Conservation (phyloP, 2,797 vertebrate genomes). For the Cephalopachus bancanus region DNA sequence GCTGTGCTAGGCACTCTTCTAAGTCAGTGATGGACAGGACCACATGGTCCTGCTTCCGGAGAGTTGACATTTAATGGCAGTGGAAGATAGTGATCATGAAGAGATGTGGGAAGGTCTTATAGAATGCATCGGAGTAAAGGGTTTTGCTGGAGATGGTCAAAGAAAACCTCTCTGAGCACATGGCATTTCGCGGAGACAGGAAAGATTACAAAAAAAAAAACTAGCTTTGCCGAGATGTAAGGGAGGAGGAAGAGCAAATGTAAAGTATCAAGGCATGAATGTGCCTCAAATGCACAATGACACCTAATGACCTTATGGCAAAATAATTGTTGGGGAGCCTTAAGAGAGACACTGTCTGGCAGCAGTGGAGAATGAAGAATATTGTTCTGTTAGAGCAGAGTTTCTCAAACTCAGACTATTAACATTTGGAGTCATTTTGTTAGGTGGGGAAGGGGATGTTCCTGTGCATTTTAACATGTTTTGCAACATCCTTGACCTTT, state of each 20-base stretch:
- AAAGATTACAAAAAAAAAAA: not conserved
- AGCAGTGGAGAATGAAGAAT: too few species aligned
- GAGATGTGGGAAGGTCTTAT: not conserved
- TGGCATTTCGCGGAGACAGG: not conserved
- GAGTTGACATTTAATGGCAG: not conserved
- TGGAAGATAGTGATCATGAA: not conserved
- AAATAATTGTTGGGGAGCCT: not conserved
- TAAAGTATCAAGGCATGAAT: not conserved
- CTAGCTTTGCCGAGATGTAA: not conserved
- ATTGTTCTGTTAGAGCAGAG: not conserved
- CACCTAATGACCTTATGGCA: too few species aligned
- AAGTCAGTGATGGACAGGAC: not conserved
- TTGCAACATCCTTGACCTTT: not conserved
- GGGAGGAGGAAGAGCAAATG: not conserved
- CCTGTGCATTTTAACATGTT: not conserved
- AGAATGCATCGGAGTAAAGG: not conserved
- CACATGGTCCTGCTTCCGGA: not conserved
- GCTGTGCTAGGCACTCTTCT: not conserved
- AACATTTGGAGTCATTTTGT: not conserved
- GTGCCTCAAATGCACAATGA: rapidly evolving
- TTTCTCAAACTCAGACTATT: not conserved
- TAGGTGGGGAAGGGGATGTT: too few species aligned
- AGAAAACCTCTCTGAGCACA: not conserved
- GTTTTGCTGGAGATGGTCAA: not conserved
- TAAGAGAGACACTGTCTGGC: too few species aligned